Percentiles rank a stretch among this genome's conserved stretches.
These are phyloP conservation scores for Deroplatys truncata DNA, from an alignment of 2,888 invertebrate species.

Conservation along the genomic window DNA sequence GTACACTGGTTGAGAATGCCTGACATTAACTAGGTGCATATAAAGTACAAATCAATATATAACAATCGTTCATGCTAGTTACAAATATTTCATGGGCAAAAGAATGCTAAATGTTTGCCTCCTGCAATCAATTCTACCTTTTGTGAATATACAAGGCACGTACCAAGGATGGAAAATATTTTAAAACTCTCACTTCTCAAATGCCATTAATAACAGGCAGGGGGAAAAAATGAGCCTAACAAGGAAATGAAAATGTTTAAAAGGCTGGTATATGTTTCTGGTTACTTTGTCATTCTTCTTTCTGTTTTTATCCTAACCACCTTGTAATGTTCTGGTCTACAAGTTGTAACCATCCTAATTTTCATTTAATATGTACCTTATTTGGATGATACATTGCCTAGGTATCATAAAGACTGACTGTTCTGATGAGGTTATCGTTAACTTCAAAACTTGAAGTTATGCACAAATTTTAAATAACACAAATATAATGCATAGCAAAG, in stretches of 20 bases:
- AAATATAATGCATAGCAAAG: too few relatives aligned
- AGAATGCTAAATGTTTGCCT: not conserved
- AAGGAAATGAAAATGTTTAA: not conserved
- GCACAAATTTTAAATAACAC: too few relatives aligned
- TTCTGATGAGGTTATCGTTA: not conserved
- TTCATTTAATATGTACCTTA: not conserved
- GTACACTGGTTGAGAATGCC: not conserved
- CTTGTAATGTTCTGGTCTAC: not conserved
- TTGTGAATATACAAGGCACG: too few relatives aligned
- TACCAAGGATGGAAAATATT: not conserved
- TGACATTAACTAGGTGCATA: not conserved
- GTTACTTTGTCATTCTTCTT: not conserved
- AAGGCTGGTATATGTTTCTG: not conserved
- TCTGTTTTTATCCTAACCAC: not conserved
- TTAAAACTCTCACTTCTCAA: too few relatives aligned
- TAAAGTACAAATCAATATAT: not conserved
- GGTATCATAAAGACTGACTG: not conserved
- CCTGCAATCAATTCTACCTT: not conserved
- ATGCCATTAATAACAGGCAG: too few relatives aligned
- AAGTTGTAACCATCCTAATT: not conserved
- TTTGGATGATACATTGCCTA: too few relatives aligned
- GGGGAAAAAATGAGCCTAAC: too few relatives aligned
- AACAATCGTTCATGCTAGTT: not conserved
- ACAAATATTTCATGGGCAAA: not conserved
- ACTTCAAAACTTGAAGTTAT: not conserved